Percentiles rank a stretch among this genome's conserved stretches.
Conservation (phyloP, 1,140 invertebrate species). For the Papilio helenus region DNA sequence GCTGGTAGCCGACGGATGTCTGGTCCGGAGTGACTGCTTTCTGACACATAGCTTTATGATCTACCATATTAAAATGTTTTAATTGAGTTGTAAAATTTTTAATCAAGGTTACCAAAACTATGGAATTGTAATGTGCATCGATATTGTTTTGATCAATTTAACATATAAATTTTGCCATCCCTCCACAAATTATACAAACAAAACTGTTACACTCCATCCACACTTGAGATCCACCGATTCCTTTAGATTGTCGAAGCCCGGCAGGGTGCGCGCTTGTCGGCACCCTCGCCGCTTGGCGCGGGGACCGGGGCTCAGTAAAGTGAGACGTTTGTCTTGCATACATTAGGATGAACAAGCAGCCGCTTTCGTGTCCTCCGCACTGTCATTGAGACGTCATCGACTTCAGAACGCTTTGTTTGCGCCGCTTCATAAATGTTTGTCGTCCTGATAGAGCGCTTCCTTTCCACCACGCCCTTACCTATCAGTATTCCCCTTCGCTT, state of each 20-base stretch:
- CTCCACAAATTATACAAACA: no score
- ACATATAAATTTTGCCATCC: no score
- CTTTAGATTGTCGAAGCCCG: conserved; percentile 31
- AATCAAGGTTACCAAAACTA: background rate
- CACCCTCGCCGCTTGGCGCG: conserved; percentile 19
- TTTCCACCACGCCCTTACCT: background rate
- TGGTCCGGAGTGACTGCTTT: background rate
- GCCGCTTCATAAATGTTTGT: conserved; percentile 26
- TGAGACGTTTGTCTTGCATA: conserved; percentile 66
- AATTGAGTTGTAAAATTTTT: background rate
- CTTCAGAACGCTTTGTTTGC: conserved; percentile 26
- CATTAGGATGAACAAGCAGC: conserved; percentile 47
- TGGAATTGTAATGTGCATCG: background rate
- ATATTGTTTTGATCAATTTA: background rate
- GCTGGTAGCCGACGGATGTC: background rate
- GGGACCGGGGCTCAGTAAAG: conserved; percentile 41
- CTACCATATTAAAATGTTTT: background rate
- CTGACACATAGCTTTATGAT: background rate
- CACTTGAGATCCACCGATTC: conserved; percentile 34
- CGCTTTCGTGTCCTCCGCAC: background rate
- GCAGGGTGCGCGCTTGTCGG: conserved; percentile 38
- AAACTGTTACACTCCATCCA: background rate
- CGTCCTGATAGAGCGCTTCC: background rate
- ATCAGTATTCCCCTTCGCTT: background rate
- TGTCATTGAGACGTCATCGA: conserved; percentile 36